phyloP scores from a whole-genome alignment of 1,140 invertebrate species.

The Neodiprion lecontei region DNA sequence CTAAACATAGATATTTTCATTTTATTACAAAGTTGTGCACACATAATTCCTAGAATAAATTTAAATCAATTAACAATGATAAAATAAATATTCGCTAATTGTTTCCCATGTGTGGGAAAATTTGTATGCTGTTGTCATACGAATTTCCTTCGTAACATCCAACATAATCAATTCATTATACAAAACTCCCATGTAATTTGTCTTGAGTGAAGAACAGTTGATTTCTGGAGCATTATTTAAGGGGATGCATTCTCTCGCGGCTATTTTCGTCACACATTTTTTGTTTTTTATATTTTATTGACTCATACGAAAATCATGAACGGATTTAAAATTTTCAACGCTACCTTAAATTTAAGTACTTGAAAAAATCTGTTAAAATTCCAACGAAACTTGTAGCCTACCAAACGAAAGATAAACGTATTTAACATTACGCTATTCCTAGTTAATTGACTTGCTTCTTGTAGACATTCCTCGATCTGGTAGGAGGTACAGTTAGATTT shows the following conservation, averaged over 20 bases:
- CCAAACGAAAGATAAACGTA: too few relatives aligned
- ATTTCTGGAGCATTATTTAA: background rate
- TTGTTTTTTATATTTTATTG: background rate
- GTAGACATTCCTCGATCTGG: too few relatives aligned
- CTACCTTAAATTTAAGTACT: too few relatives aligned
- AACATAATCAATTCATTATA: background rate
- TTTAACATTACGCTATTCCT: too few relatives aligned
- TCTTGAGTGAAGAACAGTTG: background rate
- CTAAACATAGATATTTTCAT: conserved; percentile 47
- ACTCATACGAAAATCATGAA: background rate
- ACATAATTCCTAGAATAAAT: conserved; percentile 50
- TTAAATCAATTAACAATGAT: conserved; percentile 56
- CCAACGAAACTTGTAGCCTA: background rate
- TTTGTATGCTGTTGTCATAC: background rate
- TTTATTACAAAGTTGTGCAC: conserved; percentile 59
- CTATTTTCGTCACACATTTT: background rate
- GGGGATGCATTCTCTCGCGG: background rate
- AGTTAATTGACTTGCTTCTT: too few relatives aligned
- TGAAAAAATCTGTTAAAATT: too few relatives aligned
- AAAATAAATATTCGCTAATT: conserved; percentile 60
- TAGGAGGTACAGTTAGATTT: too few relatives aligned
- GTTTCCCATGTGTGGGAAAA: conserved; percentile 28
- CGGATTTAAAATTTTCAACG: too few relatives aligned
- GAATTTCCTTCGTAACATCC: background rate
- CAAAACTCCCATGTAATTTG: background rate